phyloP scores from a whole-genome alignment of 1,140 invertebrate genomes.

The Zaprionus kolodkinae region DNA sequence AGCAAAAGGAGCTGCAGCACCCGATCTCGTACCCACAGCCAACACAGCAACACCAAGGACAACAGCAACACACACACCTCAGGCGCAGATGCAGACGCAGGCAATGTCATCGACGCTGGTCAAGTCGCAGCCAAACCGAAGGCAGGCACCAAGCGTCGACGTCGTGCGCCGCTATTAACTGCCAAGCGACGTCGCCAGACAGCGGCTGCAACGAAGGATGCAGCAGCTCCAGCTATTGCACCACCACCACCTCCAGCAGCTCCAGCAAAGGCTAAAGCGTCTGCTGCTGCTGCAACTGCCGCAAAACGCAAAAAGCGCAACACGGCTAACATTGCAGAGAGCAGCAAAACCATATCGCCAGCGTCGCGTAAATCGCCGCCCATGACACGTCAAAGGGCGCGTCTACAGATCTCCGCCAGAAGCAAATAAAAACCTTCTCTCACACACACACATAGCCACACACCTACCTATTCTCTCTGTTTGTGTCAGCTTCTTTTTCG shows the following conservation, averaged over 20 bases:
- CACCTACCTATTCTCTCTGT: constrained; percentile 22
- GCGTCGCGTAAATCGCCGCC: constrained; percentile 57
- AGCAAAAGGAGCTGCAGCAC: constrained; percentile 36
- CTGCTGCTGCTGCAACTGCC: constrained; percentile 5
- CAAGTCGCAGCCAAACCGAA: constrained; percentile 43
- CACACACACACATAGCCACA: not conserved
- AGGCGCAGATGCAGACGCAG: constrained; percentile 52
- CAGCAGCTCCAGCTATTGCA: constrained; percentile 5
- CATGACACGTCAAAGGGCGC: constrained; percentile 71
- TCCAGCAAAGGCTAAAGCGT: not conserved
- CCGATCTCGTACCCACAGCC: constrained; percentile 14
- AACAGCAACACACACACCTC: constrained; percentile 71
- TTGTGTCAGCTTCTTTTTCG: constrained; percentile 21
- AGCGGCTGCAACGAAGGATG: not conserved
- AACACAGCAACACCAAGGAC: constrained; percentile 37
- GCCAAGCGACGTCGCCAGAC: constrained; percentile 53
- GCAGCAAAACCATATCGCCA: constrained; percentile 40
- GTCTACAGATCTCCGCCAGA: constrained; percentile 73
- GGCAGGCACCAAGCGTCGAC: constrained; percentile 58
- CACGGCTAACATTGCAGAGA: constrained; percentile 19
- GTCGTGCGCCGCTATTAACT: constrained; percentile 60
- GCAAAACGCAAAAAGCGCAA: constrained; percentile 43
- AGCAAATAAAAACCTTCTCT: constrained; percentile 36
- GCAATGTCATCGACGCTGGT: constrained; percentile 38
- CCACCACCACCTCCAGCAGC: not conserved